Base-by-base conservation (phyloP, 2,797 vertebrate genomes). In the Cryptoprocta ferox region DNA sequence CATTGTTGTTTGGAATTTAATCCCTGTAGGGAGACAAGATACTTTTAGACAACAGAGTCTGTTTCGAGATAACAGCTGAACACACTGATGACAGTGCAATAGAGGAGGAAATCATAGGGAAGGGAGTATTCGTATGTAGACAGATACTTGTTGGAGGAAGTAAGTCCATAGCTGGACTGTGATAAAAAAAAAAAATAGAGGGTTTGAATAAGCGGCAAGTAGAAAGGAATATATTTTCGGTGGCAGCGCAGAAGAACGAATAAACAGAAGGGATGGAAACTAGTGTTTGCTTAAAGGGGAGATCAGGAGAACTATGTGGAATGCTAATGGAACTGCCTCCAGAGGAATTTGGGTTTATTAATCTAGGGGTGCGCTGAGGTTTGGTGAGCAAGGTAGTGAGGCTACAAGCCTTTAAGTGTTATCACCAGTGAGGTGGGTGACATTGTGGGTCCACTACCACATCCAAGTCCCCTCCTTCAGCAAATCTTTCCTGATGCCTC, bases 121-220 rank as follows among this genome's bases (percentile, higher is more conserved):
- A 89, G 73, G 61, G 88, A 92, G 83, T 95, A 73, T 91, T 91
- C 78, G 61, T 71, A 50, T 94, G 53, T 92, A 78, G 88, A 65
- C 48, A 96, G 53, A 82, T 80, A 71, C 48, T 89, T 82, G 56
- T 78, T 87, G 79, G 39, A 75, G 45, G 79, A 96, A 92, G 71
- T 18, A 81, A 97, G 35, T 78, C 73, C 88, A 66, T 66, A 82
- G 35, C 68, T 73, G 19, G 68, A 81, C 61, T 87, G 37, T 66
- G 71, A 75, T 75, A 13, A 21, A 19, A 45, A 39, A 65, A 39
- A 79, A 14, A 79, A 30, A n/a, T 5, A 92, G 50, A 88, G 42
- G 30, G 24, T 81, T 81, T 37, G 59, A 85, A 21, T 48, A 81
- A 35, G 32, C 56, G 39, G 28, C n/a, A 1, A 16, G 10, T 56